Evolutionary conservation across 2,888 invertebrate genomes (phyloP).

Genomic region (Diabrotica balteata): DNA sequence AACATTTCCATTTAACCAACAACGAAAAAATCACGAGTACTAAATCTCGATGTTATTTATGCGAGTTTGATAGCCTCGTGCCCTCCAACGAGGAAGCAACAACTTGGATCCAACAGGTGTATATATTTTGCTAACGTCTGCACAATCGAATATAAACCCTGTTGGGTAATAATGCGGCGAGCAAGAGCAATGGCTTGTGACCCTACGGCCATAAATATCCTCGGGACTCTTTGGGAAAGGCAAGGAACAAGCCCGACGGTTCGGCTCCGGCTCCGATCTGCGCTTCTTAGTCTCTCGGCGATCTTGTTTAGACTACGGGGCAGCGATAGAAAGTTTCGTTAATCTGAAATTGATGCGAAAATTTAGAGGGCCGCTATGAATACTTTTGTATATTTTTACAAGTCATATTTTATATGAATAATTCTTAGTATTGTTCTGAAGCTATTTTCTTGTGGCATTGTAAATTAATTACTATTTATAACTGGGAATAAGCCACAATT

Average conservation of each 20-base stretch:
- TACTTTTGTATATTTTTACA: too few relatives aligned
- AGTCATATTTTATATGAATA: too few relatives aligned
- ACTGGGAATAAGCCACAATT: too few relatives aligned
- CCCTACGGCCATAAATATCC: constrained; percentile 62
- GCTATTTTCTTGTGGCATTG: too few relatives aligned
- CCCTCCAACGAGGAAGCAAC: constrained; percentile 40
- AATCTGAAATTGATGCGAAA: too few relatives aligned
- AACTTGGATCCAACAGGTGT: constrained; percentile 60
- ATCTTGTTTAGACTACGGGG: too few relatives aligned
- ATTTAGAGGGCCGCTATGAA: too few relatives aligned
- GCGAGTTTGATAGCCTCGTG: constrained; percentile 36
- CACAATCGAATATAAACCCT: constrained; percentile 60
- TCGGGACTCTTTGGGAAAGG: constrained; percentile 54
- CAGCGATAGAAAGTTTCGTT: too few relatives aligned
- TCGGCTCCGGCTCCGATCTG: constrained; percentile 10
- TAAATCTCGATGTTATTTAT: constrained; percentile 26
- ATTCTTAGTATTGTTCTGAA: too few relatives aligned
- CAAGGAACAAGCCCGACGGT: constrained; percentile 27
- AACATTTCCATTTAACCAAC: too few relatives aligned
- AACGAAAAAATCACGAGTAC: too few relatives aligned
- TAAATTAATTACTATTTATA: too few relatives aligned
- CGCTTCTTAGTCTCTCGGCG: constrained; percentile 18
- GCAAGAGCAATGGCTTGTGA: constrained; percentile 62
- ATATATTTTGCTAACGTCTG: constrained; percentile 59
- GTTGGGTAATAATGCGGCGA: constrained; percentile 60